Conservation (phyloP, 2,113 vertebrate genomes). For the Gymnocephalus cernua region DNA sequence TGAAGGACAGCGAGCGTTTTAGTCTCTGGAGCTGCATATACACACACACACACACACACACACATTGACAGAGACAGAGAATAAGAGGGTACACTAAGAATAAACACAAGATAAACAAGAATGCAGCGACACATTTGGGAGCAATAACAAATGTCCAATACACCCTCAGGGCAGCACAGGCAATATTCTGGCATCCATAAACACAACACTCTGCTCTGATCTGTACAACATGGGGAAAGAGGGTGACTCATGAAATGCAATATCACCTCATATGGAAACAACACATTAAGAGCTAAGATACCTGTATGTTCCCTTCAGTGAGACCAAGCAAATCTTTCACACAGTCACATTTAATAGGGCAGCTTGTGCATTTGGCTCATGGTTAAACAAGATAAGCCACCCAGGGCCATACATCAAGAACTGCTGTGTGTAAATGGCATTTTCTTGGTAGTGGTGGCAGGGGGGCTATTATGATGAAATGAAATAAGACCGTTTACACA, state of each 20-base stretch:
- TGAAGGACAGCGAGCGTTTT: conserved; percentile 92
- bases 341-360: not conserved
- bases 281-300: conserved; percentile 13
- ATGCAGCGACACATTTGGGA: conserved; percentile 25
- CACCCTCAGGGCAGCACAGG: conserved; percentile 46
- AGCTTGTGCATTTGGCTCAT: conserved; percentile 16
- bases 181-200: conserved; percentile 68
- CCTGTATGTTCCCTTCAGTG: not conserved
- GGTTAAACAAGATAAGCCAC: conserved; percentile 53
- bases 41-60: conserved; percentile 15
- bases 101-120: conserved; percentile 55
- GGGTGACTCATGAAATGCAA: conserved; percentile 60
- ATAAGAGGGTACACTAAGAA: conserved; percentile 37
- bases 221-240: conserved; percentile 12
- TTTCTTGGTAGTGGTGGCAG: not conserved
- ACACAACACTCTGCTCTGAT: conserved; percentile 39
- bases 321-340: not conserved
- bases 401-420: conserved; percentile 1
- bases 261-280: conserved; percentile 58
- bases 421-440: conserved; percentile 1
- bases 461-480: conserved; percentile 32
- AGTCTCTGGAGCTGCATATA: conserved; percentile 87
- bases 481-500: conserved; percentile 31
- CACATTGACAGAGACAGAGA: conserved; percentile 29
- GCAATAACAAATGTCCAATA: conserved; percentile 65